These are phyloP conservation scores for Eutrigla gurnardus DNA, from an alignment of 2,797 vertebrate genomes.

Conservation along the genomic window DNA sequence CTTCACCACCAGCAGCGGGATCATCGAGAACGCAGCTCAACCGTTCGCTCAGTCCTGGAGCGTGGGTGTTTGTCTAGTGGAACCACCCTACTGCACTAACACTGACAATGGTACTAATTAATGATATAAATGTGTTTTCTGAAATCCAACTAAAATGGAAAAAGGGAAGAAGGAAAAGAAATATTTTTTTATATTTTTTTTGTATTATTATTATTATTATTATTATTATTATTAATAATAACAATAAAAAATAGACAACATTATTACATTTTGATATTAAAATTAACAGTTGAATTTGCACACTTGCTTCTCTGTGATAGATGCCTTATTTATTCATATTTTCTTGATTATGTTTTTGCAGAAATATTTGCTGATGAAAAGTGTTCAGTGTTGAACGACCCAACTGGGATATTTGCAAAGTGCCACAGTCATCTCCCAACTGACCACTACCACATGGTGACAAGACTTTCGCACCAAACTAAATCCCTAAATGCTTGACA, in stretches of 20 bases:
- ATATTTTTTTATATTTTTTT: no score
- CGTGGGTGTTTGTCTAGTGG: constrained; percentile 38
- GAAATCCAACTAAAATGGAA: not conserved
- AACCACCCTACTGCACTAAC: constrained; percentile 71
- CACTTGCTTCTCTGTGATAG: not conserved
- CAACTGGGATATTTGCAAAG: constrained; percentile 78
- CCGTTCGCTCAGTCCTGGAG: constrained; percentile 85
- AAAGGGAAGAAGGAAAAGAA: no score
- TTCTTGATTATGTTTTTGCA: constrained; percentile 41
- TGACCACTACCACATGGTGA: constrained; percentile 65
- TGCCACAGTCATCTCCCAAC: constrained; percentile 81
- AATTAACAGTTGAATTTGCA: not conserved
- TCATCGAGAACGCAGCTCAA: constrained; percentile 81
- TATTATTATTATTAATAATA: no score
- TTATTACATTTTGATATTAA: not conserved
- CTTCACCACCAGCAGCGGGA: constrained; percentile 85
- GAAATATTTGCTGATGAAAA: constrained; percentile 79
- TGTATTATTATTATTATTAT: no score
- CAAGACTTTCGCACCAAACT: not conserved
- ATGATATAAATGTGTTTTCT: not conserved
- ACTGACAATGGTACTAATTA: constrained; percentile 77
- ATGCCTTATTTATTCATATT: not conserved
- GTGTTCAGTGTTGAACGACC: constrained; percentile 68
- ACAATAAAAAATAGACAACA: not conserved
- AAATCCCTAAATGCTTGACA: not conserved